phyloP scores from a whole-genome alignment of 2,797 vertebrate species.

The Cryptoprocta ferox region DNA sequence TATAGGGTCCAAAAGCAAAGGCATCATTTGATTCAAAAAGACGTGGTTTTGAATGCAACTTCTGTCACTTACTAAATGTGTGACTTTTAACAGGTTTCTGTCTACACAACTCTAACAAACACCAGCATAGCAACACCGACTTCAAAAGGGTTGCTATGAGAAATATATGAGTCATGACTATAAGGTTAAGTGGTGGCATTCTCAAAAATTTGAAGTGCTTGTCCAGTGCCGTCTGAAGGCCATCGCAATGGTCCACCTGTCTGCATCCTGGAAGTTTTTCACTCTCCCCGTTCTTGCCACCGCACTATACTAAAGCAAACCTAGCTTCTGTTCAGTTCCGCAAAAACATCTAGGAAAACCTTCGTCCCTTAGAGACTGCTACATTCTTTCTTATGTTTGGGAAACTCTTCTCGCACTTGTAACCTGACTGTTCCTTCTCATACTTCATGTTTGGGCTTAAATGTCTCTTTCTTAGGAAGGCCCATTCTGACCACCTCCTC shows the following conservation, averaged over 20 bases:
- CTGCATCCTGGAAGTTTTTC: not conserved
- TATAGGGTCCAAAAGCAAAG: not conserved
- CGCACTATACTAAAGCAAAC: not conserved
- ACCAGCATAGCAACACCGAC: not conserved
- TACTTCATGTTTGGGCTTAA: not conserved
- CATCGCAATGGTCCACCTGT: too few species aligned
- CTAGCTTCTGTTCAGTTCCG: not conserved
- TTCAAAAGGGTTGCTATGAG: not conserved
- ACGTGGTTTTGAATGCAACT: not conserved
- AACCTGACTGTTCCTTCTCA: not conserved
- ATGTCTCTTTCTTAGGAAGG: not conserved
- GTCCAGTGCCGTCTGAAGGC: fast-evolving
- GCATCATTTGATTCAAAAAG: not conserved
- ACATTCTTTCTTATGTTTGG: not conserved
- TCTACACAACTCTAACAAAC: not conserved
- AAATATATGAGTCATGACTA: not conserved
- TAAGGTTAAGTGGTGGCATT: not conserved
- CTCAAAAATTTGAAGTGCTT: not conserved
- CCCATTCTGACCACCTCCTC: not conserved
- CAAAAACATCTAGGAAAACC: not conserved
- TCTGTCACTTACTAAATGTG: not conserved
- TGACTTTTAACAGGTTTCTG: not conserved
- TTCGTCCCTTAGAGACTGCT: not conserved
- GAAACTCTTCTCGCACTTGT: not conserved
- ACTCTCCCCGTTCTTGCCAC: not conserved